phyloP scores from a whole-genome alignment of 2,888 invertebrate genomes.

The Palloptera scutellata region DNA sequence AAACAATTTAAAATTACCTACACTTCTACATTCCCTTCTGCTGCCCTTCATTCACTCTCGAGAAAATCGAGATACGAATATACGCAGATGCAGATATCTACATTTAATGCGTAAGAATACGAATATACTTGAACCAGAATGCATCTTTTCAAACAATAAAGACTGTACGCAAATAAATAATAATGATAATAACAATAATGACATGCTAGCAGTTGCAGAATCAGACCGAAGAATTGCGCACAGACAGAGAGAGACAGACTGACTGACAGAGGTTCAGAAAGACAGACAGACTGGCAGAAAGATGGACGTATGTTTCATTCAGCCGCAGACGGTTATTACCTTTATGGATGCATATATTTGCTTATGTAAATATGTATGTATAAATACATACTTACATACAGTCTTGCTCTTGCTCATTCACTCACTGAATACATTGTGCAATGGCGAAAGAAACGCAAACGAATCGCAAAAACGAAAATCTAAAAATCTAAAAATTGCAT shows the following conservation, averaged over 20 bases:
- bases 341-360: too few relatives aligned
- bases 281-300: background rate
- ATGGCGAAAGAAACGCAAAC: background rate
- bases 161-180: slow-evolving; percentile 1
- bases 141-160: background rate
- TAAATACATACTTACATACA: background rate
- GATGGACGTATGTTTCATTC: background rate
- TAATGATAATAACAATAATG: background rate
- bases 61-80: too few relatives aligned
- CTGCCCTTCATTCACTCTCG: too few relatives aligned
- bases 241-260: background rate
- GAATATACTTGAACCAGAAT: too few relatives aligned
- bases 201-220: background rate
- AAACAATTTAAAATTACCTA: too few relatives aligned
- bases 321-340: background rate
- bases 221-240: background rate
- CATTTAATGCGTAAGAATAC: too few relatives aligned
- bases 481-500: slow-evolving; percentile 1
- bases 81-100: too few relatives aligned
- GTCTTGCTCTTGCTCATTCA: too few relatives aligned
- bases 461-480: background rate
- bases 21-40: too few relatives aligned
- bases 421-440: background rate
- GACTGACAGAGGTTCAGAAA: background rate
- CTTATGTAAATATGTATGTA: too few relatives aligned